Evolutionary conservation across 2,888 invertebrate genomes (phyloP), one percentile per base, ranked within the genome.

Genomic region (Pseudanteris insignis): DNA sequence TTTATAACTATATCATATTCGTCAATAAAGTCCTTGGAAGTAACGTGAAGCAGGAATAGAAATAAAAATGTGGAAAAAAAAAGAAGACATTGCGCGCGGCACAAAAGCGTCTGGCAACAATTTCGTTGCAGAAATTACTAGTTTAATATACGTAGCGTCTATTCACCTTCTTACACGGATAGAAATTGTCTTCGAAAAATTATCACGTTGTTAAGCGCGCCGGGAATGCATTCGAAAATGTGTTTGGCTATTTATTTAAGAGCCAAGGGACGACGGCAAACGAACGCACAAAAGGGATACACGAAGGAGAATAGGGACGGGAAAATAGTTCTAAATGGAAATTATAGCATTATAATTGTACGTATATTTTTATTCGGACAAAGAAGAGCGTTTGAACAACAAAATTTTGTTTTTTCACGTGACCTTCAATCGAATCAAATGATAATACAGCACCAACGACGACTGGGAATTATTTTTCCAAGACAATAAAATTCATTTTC

Each of bases 151-250:
- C 6, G 32, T 47, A 11, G 37, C 37, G 33, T 57, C 37, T 44
- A 59, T 50, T 44, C 33, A 50, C 34, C 33, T 15, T 30, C 40
- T 11, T 40, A 30, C 29, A 13, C 29, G 40, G 21, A 51, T 26
- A 46, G 37, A 51, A 51, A 59, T 59, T 59, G 50, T 59, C 46
- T 59, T 53, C 38, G 47, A 53, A 59, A 59, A 59, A 59, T 53
- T 46, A 53, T 46, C 40, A 53, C 53, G 51, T 47, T 32, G 47
- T 51, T 46, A 46, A 51, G 36, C 7, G 25, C 36, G 30, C 33
- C 14, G 38, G 30, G 46, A 46, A 46, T 59, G 26, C 37, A 33
- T 41, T 41, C 28, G 47, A 43, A 47, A 44, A 44, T 41, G 41
- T 47, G 28, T 32, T 43, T 21, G 24, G 12, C 32, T 57, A 57